Conservation (phyloP, 2,113 vertebrate species). For the Vanacampus margaritifer region DNA sequence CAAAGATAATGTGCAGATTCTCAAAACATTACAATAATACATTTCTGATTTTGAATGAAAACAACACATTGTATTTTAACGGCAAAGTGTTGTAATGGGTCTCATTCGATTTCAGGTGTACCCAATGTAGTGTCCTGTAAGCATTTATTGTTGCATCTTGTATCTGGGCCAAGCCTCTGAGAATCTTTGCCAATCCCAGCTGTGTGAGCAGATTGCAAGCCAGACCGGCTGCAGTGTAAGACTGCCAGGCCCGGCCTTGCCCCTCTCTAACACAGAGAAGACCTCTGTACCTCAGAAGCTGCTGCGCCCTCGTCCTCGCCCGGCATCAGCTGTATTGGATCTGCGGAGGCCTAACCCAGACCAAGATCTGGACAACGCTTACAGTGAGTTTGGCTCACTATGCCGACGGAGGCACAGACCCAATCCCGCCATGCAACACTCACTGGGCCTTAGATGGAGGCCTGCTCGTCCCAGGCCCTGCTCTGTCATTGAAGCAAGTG, state of each 20-base stretch:
- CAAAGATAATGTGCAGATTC: not conserved
- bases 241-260: conserved; percentile 42
- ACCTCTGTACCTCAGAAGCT: conserved; percentile 55
- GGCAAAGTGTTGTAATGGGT: not conserved
- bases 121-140: conserved; percentile 2
- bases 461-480: conserved; percentile 58
- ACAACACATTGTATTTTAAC: not conserved
- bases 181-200: conserved; percentile 70
- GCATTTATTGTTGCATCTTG: conserved; percentile 50
- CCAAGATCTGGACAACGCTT: conserved; percentile 52
- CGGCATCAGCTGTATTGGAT: conserved; percentile 61
- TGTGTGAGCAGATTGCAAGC: conserved; percentile 71
- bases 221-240: conserved; percentile 55
- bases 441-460: conserved; percentile 44
- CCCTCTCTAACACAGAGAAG: conserved; percentile 62
- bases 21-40: not conserved
- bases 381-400: conserved; percentile 62
- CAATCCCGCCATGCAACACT: conserved; percentile 40
- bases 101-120: not conserved
- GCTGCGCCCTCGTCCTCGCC: conserved; percentile 48
- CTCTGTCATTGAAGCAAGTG: conserved; percentile 69
- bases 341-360: conserved; percentile 47
- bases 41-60: not conserved
- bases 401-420: conserved; percentile 58
- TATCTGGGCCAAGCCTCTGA: conserved; percentile 58